Conservation (phyloP, 2,797 vertebrate genomes). For the Falco peregrinus region DNA sequence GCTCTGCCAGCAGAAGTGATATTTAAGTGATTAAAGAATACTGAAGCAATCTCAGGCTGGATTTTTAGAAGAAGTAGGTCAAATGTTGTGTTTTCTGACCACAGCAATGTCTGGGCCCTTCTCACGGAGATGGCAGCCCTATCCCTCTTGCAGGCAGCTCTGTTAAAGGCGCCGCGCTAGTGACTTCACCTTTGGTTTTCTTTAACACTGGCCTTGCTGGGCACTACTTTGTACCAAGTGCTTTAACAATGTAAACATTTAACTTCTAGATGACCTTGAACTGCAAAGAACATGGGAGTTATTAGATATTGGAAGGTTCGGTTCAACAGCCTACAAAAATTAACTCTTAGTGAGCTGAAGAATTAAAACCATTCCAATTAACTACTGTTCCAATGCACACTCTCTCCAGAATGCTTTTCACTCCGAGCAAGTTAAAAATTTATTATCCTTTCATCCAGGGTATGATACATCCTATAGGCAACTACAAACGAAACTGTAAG, state of each 20-base stretch:
- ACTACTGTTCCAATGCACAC: not conserved
- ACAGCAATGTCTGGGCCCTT: not conserved
- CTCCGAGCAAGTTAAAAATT: not conserved
- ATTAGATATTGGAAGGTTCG: not conserved
- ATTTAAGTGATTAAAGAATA: not conserved
- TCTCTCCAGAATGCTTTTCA: not conserved
- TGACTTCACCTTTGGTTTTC: not conserved
- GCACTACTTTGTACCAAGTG: not conserved
- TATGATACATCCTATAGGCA: not conserved
- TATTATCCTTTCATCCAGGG: not conserved
- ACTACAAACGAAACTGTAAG: not conserved
- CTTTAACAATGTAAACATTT: not conserved
- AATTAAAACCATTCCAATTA: not conserved
- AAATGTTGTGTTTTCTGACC: not conserved
- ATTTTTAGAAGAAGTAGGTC: not conserved
- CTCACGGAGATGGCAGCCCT: not conserved
- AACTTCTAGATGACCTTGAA: not conserved
- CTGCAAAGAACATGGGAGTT: not conserved
- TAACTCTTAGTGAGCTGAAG: not conserved
- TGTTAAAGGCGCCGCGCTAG: not conserved
- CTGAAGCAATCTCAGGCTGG: not conserved
- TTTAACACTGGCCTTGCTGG: not conserved
- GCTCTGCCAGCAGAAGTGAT: not conserved
- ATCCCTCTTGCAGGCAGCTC: not conserved
- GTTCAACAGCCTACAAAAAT: not conserved